Base-by-base conservation (phyloP, 2,113 vertebrate species). In the Perca flavescens region DNA sequence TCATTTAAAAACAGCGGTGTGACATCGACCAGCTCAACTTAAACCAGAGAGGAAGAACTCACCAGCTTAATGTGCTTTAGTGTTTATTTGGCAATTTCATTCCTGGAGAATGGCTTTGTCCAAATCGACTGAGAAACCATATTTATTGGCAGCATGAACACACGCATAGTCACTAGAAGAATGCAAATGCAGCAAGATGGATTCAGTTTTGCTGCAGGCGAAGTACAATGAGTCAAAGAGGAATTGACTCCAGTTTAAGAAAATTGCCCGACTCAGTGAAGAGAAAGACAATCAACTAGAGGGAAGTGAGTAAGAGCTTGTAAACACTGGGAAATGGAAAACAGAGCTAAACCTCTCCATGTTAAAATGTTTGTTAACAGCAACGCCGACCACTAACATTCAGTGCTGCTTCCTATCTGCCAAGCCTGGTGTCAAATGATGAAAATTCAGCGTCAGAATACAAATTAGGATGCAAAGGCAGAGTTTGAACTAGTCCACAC, bases 371-470 rank as follows among this genome's bases (percentile, higher is more conserved):
- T 61, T 77, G 58, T 71, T 19, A 47, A 40, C 11, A 69, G 16
- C n/a, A 64, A 54, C 60, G 15, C 49, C n/a, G 64, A 74, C 47
- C 52, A 21, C 15, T 21, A 22, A 15, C 43, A 56, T 50, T 84
- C 67, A 73, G 16, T 0, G 36, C 47, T 53, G 58, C 50, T 31
- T 79, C 53, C 57, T 61, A 4, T 65, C 70, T 31, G 64, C 14
- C 13, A 36, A 69, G 53, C 61, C 57, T 49, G 31, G 19, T 57
- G 77, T 22, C 56, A 80, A 66, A 80, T 50, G 1, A 15, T 74
- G 60, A 75, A 46, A 66, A 83, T 80, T 77, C 79, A 74, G 69
- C 3, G 31, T 85, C 1, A 50, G 68, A 85, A 54, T 71, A n/a
- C 50, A 74, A 67, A 78, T 78, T 5, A 77, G 43, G 82, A 79